Percentiles rank a stretch among this genome's conserved stretches.
These are phyloP conservation scores for Dermochelys coriacea DNA, from an alignment of 2,797 vertebrate species.

Conservation along the genomic window DNA sequence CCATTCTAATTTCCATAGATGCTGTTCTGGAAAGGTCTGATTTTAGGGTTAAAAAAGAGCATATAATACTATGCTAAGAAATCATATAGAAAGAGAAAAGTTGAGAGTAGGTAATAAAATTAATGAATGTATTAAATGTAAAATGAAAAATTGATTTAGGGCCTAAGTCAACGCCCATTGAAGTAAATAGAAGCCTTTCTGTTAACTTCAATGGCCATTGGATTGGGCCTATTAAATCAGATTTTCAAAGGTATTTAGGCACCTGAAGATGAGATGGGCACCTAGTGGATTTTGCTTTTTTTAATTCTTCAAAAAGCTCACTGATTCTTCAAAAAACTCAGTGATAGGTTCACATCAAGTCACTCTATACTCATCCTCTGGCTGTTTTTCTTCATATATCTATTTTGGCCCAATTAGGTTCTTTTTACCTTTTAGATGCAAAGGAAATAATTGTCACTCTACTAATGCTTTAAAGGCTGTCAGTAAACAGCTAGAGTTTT, in stretches of 20 bases:
- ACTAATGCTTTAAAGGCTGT: neutral
- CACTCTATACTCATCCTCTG: neutral
- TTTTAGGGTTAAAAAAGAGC: neutral
- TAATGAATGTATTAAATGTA: neutral
- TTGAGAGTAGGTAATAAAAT: neutral
- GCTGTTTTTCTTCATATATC: neutral
- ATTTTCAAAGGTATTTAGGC: no score
- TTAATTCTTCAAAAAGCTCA: neutral
- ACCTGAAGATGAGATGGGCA: no score
- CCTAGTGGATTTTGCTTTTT: neutral
- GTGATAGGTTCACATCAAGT: neutral
- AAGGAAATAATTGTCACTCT: slow-evolving; percentile 33
- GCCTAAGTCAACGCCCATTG: neutral
- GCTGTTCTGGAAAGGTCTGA: neutral
- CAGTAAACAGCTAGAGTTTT: neutral
- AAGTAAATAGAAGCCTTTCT: neutral
- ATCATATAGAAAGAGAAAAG: neutral
- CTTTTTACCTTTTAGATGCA: neutral
- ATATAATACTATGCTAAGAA: slow-evolving; percentile 7
- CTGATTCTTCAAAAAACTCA: neutral
- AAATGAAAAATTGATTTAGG: neutral
- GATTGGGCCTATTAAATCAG: neutral
- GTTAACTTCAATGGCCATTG: neutral
- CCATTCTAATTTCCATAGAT: neutral
- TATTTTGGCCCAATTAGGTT: neutral